Evolutionary conservation across 2,797 vertebrate genomes (phyloP), one percentile per base, ranked within the genome.

Genomic region (Orientallactaga sibirica): DNA sequence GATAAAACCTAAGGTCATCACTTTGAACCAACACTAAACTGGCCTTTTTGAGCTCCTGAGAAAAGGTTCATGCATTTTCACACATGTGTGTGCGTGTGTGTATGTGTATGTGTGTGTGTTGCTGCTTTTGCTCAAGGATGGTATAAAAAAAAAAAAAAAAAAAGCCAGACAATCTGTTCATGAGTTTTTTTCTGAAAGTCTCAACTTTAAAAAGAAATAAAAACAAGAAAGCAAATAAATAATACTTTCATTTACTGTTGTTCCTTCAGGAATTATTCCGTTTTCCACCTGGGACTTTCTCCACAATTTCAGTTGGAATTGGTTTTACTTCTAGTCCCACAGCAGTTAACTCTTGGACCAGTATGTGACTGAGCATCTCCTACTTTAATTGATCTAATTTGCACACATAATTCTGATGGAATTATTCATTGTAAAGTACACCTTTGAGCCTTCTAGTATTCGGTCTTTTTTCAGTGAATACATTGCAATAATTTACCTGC

Each of bases 321-420:
- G 77, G 86, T 94, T 95, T 96, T 90, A 81, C 73, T 77, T 96
- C 89, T 96, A 88, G 96, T 96, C 93, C 94, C 96, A 77, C 55
- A 94, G 86, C 90, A 33, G 89, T 92, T 98, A 97, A 94, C 86
- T 94, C 96, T 95, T 90, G 95, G 90, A 79, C 96, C 88, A 92
- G 91, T 95, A 94, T 95, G 41, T 96, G 82, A 96, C 93, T 95
- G 92, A 96, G 82, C 94, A 96, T 94, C 92, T 97, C 76, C 92
- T 43, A 71, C 74, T 97, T 97, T 97, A 98, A 98, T 97, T 98
- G 91, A 78, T 97, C 95, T 98, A 94, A 98, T 97, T 98, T 97
- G 91, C 95, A 97, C 95, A 87, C 95, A 95, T 97, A 97, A 98
- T 97, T 97, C 94, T 94, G 96, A 96, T 96, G 92, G 93, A 98